phyloP scores from a whole-genome alignment of 2,113 vertebrate species.

The Prionailurus bengalensis region DNA sequence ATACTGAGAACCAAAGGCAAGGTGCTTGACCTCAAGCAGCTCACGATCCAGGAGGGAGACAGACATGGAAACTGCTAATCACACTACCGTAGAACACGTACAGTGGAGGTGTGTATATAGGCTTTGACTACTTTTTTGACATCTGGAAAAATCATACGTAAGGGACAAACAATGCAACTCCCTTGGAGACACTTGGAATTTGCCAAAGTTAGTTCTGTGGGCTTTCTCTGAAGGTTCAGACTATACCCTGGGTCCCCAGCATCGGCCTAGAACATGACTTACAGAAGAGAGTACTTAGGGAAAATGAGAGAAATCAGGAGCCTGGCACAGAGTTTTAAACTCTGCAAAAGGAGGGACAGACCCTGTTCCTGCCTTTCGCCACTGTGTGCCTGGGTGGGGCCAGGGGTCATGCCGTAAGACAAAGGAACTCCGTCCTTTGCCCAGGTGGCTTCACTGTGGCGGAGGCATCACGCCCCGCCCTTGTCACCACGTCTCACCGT shows the following conservation, averaged over 20 bases:
- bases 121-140: neutral
- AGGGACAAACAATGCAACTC: conserved; percentile 41
- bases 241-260: conserved; percentile 69
- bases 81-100: accelerated
- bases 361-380: conserved; percentile 82
- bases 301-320: conserved; percentile 82
- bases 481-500: conserved; percentile 94
- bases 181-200: conserved; percentile 70
- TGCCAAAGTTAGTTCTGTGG: conserved; percentile 77
- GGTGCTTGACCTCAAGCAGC: too few species aligned
- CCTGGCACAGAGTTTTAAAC: conserved; percentile 69
- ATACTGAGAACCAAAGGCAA: accelerated
- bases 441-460: conserved; percentile 87
- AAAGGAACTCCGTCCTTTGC: conserved; percentile 66
- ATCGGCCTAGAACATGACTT: conserved; percentile 48
- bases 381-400: accelerated
- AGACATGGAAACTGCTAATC: accelerated
- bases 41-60: accelerated
- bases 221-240: conserved; percentile 76
- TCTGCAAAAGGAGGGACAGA: conserved; percentile 79
- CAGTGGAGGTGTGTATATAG: accelerated
- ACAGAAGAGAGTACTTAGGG: conserved; percentile 76
- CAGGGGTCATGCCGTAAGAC: neutral
- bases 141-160: neutral
- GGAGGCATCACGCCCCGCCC: conserved; percentile 92